Percentiles rank a stretch among this genome's conserved stretches.
phyloP scores from a whole-genome alignment of 2,113 vertebrate genomes.

The Calonectris borealis region DNA sequence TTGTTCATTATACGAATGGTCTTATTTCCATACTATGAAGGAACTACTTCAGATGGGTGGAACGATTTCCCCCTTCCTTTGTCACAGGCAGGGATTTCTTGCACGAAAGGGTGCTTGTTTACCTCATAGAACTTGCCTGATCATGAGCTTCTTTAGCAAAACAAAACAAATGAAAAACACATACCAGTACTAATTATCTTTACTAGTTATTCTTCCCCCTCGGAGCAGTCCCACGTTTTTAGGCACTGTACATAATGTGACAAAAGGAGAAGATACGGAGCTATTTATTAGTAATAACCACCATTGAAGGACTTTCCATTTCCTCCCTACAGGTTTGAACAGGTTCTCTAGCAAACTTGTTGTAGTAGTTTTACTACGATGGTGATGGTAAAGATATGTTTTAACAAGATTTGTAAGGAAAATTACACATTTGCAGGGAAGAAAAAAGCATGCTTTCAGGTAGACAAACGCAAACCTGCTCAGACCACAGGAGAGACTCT shows the following conservation, averaged over 20 bases:
- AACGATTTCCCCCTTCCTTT: constrained; percentile 15
- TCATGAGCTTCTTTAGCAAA: constrained; percentile 54
- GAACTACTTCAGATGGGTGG: not conserved
- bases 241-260: not conserved
- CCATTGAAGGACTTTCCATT: not conserved
- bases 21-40: constrained; percentile 40
- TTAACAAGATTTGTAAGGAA: constrained; percentile 38
- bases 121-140: constrained; percentile 24
- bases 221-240: not conserved
- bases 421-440: constrained; percentile 15
- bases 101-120: not conserved
- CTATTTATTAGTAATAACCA: constrained; percentile 25
- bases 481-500: not conserved
- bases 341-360: not conserved
- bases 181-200: constrained; percentile 35
- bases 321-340: constrained; percentile 29
- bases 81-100: not conserved
- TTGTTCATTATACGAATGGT: not conserved
- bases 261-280: not conserved
- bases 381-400: not conserved
- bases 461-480: not conserved
- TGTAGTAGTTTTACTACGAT: not conserved
- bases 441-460: not conserved
- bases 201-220: constrained; percentile 28
- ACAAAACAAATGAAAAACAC: constrained; percentile 47